phyloP scores from a whole-genome alignment of 2,888 invertebrate genomes.

The Sceliomorpha sp. region DNA sequence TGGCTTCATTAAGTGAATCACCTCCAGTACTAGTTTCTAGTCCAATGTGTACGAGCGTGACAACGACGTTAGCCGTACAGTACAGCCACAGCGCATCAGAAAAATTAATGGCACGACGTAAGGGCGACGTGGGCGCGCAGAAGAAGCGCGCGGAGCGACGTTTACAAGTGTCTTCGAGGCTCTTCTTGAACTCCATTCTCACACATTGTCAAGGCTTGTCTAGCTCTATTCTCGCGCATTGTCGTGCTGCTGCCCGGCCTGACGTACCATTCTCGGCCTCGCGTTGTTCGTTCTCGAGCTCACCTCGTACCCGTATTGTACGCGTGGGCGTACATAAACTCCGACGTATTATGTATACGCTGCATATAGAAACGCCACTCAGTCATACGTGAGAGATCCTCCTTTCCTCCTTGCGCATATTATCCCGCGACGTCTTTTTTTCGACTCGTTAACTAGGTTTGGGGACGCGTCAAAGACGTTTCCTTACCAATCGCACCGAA shows the following conservation, averaged over 20 bases:
- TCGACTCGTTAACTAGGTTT: no score
- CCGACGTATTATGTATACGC: constrained; percentile 16
- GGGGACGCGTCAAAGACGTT: no score
- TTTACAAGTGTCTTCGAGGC: constrained; percentile 67
- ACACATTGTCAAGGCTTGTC: constrained; percentile 64
- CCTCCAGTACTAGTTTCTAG: no score
- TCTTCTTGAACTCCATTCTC: constrained; percentile 59
- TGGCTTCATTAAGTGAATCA: no score
- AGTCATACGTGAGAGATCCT: constrained; percentile 11
- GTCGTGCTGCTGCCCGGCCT: constrained; percentile 25
- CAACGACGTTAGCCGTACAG: constrained; percentile 20
- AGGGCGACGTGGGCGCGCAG: constrained; percentile 56
- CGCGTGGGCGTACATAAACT: constrained; percentile 54
- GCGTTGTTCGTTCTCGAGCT: constrained; percentile 36
- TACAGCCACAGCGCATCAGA: constrained; percentile 26
- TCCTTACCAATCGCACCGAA: no score
- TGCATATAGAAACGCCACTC: constrained; percentile 25
- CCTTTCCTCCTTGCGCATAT: background rate
- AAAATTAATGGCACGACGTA: constrained; percentile 61
- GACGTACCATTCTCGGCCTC: constrained; percentile 44
- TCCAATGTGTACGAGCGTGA: no score
- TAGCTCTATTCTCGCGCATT: constrained; percentile 56
- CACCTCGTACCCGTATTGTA: constrained; percentile 30
- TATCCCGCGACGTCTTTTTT: no score
- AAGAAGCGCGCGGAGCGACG: constrained; percentile 62